phyloP scores from a whole-genome alignment of 1,140 invertebrate species.

The Laupala kohalensis region DNA sequence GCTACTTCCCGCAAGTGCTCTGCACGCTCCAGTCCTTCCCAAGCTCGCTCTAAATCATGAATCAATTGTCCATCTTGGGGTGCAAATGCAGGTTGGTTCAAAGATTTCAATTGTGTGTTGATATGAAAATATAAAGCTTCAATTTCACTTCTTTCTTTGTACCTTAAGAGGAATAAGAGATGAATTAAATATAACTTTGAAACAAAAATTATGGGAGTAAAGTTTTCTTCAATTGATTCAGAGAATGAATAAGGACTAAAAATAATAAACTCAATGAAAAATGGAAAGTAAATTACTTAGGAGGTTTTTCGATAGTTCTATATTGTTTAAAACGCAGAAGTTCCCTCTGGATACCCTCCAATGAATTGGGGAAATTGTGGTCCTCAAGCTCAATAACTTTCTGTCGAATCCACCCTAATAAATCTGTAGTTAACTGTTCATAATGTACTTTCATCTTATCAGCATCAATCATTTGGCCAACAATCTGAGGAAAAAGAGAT shows the following conservation, averaged over 20 bases:
- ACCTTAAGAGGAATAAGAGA: conserved; percentile 36
- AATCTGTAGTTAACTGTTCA: conserved; percentile 63
- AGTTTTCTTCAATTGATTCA: background rate
- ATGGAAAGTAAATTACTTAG: conserved; percentile 51
- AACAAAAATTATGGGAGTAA: background rate
- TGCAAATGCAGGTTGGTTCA: conserved; percentile 77
- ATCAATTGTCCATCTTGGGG: conserved; percentile 85
- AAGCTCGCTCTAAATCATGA: conserved; percentile 85
- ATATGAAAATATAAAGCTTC: conserved; percentile 94
- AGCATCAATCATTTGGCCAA: conserved; percentile 89
- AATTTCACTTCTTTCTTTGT: conserved; percentile 91
- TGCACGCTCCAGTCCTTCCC: conserved; percentile 83
- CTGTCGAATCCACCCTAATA: conserved; percentile 86
- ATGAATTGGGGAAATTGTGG: conserved; percentile 83
- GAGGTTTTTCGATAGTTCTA: conserved; percentile 92
- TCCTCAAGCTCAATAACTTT: conserved; percentile 78
- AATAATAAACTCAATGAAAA: background rate
- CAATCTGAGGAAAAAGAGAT: conserved; percentile 57
- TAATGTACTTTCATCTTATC: conserved; percentile 85
- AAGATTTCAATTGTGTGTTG: conserved; percentile 87
- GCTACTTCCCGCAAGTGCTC: conserved; percentile 91
- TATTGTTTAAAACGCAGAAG: conserved; percentile 88
- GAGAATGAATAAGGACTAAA: conserved; percentile 1
- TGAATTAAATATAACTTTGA: background rate
- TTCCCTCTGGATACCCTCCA: conserved; percentile 89